Evolutionary conservation across 2,113 vertebrate species (phyloP).

Genomic region (Cariama cristata): DNA sequence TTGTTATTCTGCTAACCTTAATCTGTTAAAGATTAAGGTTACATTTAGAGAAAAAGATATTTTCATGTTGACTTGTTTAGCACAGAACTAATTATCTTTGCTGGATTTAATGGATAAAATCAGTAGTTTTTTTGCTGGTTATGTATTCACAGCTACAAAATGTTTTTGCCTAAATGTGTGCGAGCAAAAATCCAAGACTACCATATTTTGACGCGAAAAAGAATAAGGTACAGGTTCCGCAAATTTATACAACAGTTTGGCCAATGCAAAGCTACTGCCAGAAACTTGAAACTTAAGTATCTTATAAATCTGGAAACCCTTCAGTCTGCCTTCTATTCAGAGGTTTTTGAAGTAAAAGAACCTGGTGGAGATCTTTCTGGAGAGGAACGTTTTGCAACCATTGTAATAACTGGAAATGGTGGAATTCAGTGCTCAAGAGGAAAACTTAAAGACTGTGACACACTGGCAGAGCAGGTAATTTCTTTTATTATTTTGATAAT

Average conservation of each 20-base stretch:
- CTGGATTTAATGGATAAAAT: constrained; percentile 23
- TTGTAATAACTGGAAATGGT: constrained; percentile 89
- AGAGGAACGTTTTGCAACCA: constrained; percentile 84
- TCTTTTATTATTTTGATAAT: neutral
- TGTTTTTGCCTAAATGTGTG: constrained; percentile 89
- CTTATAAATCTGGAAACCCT: constrained; percentile 94
- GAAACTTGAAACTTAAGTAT: constrained; percentile 95
- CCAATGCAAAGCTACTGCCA: constrained; percentile 89
- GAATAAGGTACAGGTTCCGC: constrained; percentile 94
- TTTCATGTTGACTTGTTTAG: neutral
- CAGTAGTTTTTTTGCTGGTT: neutral
- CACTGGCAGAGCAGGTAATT: constrained; percentile 81
- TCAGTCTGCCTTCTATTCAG: constrained; percentile 89
- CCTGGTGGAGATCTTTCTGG: constrained; percentile 79
- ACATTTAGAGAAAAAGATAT: neutral
- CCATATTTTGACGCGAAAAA: constrained; percentile 93
- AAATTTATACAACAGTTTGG: constrained; percentile 94
- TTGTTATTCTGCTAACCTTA: neutral
- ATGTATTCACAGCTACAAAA: constrained; percentile 89
- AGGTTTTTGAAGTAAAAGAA: constrained; percentile 90
- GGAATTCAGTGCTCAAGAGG: constrained; percentile 91
- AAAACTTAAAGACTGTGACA: constrained; percentile 77
- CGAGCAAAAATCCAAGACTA: constrained; percentile 90
- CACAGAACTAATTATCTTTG: neutral
- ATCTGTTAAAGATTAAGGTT: neutral